Evolutionary conservation across 1,140 invertebrate genomes (phyloP).

Genomic region (Drosophila malerkotliana): DNA sequence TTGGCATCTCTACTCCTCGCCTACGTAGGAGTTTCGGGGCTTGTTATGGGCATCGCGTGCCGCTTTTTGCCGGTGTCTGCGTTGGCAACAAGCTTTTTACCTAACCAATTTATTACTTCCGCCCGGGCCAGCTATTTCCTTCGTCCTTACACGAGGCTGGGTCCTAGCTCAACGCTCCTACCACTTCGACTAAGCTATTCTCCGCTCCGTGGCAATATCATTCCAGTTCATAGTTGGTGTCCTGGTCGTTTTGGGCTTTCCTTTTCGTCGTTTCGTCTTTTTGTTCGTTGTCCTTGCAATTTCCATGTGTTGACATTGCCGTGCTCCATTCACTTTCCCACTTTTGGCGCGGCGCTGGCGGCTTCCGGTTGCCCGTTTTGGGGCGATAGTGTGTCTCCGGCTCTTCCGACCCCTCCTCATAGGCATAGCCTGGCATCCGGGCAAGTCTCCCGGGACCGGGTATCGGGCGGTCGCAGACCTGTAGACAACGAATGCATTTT

Average conservation of each 20-base stretch:
- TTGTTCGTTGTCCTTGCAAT: conserved; percentile 68
- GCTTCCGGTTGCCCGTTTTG: conserved; percentile 56
- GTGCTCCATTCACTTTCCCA: conserved; percentile 69
- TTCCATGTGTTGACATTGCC: conserved; percentile 81
- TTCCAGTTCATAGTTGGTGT: conserved; percentile 41
- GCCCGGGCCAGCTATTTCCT: conserved; percentile 25
- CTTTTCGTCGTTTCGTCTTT: conserved; percentile 12
- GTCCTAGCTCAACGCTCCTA: conserved; percentile 21
- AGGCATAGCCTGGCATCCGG: conserved; percentile 1
- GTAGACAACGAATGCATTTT: conserved; percentile 79
- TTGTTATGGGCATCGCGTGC: conserved; percentile 60
- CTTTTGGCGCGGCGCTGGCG: conserved; percentile 44
- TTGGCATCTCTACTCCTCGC: conserved; percentile 14
- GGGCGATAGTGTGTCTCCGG: conserved; percentile 35
- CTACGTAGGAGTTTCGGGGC: conserved; percentile 51
- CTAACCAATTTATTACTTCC: conserved; percentile 81
- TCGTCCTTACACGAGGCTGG: conserved; percentile 21
- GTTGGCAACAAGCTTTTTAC: conserved; percentile 78
- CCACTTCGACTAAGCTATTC: neutral
- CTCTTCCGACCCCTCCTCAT: conserved; percentile 12
- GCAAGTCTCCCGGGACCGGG: neutral
- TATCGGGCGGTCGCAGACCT: conserved; percentile 7
- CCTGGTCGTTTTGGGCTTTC: conserved; percentile 18
- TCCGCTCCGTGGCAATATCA: conserved; percentile 38
- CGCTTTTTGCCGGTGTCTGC: conserved; percentile 68